phyloP scores from a whole-genome alignment of 2,797 vertebrate genomes.

The Chelmon rostratus region DNA sequence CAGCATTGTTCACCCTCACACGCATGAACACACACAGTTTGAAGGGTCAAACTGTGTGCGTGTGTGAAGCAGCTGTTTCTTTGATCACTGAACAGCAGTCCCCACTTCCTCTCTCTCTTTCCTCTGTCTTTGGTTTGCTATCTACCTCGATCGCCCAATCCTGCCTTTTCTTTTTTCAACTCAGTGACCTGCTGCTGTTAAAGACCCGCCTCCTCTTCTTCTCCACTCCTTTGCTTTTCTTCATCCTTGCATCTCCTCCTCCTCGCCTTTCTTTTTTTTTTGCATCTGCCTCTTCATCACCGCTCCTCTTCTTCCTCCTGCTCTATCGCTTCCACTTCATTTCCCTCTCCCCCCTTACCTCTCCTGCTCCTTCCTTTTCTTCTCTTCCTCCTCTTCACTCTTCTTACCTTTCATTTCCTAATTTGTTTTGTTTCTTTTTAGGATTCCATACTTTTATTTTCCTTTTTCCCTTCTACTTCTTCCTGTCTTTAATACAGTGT shows the following conservation, averaged over 20 bases:
- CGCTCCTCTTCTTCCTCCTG: not conserved
- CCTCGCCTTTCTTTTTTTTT: not conserved
- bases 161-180: too few species aligned
- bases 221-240: not conserved
- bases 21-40: conserved; percentile 49
- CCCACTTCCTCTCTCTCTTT: conserved; percentile 20
- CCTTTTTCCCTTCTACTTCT: not conserved
- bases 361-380: not conserved
- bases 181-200: conserved; percentile 45
- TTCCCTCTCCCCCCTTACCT: too few species aligned
- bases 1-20: conserved; percentile 48
- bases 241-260: not conserved
- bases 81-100: conserved; percentile 65
- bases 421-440: not conserved
- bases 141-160: not conserved
- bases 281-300: not conserved
- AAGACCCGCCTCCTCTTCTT: not conserved
- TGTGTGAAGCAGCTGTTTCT: conserved; percentile 65
- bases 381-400: too few species aligned
- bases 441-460: not conserved
- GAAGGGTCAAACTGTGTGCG: conserved; percentile 41
- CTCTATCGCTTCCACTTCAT: not conserved
- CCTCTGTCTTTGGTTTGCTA: not conserved
- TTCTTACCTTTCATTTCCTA: not conserved
- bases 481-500: too few species aligned